These are phyloP conservation scores for Lepidocolaptes lacrymiger DNA, from an alignment of 2,797 vertebrate species.

Conservation along the genomic window DNA sequence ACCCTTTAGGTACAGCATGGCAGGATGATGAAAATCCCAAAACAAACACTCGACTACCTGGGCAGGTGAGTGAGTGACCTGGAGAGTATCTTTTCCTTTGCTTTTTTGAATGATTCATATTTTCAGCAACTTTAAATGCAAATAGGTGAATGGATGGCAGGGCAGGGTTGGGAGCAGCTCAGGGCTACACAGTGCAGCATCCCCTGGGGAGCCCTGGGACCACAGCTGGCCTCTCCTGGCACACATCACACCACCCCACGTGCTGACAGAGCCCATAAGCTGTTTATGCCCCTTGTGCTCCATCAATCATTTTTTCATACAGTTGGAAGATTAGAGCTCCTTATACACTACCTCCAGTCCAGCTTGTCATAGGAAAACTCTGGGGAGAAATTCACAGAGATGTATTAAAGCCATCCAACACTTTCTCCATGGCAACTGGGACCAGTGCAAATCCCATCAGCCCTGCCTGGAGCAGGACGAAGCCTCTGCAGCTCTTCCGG, in stretches of 20 bases:
- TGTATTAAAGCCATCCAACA: conserved; percentile 65
- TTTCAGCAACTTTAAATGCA: conserved; percentile 37
- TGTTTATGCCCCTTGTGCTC: not conserved
- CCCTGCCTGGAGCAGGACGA: conserved; percentile 12
- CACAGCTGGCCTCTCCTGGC: rapidly evolving
- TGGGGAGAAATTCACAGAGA: conserved; percentile 73
- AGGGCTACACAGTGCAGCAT: not conserved
- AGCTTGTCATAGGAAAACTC: conserved; percentile 71
- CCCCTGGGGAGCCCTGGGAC: not conserved
- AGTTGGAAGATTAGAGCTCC: conserved; percentile 72
- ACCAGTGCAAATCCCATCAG: conserved; percentile 63
- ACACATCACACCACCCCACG: rapidly evolving
- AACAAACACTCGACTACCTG: not conserved
- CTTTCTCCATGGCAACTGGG: conserved; percentile 82
- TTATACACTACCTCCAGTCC: conserved; percentile 66
- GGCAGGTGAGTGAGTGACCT: not conserved
- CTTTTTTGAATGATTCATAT: conserved; percentile 24
- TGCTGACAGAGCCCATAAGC: not conserved
- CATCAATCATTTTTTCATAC: conserved; percentile 71
- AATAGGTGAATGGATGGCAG: not conserved
- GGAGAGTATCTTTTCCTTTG: not conserved
- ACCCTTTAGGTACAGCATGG: too few relatives aligned
- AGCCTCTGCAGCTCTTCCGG: conserved; percentile 16
- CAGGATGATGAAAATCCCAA: rapidly evolving
- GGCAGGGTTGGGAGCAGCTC: not conserved